These are phyloP conservation scores for Phthorimaea operculella DNA, from an alignment of 1,140 invertebrate species.

Conservation along the genomic window DNA sequence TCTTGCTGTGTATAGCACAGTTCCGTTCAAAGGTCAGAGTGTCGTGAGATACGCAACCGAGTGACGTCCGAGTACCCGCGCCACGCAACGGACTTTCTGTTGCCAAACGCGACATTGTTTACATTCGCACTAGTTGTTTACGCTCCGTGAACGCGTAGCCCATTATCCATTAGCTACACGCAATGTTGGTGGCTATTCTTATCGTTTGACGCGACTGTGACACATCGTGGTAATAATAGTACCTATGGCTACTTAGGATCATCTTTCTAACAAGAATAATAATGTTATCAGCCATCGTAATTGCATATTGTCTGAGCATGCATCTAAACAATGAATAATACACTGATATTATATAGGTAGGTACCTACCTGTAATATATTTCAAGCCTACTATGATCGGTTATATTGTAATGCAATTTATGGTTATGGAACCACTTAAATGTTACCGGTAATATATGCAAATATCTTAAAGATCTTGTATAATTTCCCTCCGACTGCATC, in stretches of 20 bases:
- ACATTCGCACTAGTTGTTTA: not conserved
- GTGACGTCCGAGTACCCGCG: too few species aligned
- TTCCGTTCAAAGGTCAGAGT: slow-evolving; percentile 16
- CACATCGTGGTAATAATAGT: not conserved
- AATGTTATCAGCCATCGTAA: not conserved
- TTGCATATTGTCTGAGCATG: not conserved
- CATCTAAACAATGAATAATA: too few species aligned
- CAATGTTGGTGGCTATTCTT: not conserved
- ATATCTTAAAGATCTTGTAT: too few species aligned
- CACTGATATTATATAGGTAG: too few species aligned
- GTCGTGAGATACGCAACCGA: slow-evolving; percentile 12
- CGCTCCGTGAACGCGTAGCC: not conserved
- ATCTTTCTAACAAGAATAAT: not conserved
- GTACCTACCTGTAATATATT: too few species aligned
- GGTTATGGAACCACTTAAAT: too few species aligned
- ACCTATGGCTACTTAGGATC: not conserved
- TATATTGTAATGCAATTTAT: too few species aligned
- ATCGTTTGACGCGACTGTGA: not conserved
- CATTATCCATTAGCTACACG: not conserved
- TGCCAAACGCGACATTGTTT: slow-evolving; percentile 5
- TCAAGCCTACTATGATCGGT: too few species aligned
- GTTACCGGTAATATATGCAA: too few species aligned
- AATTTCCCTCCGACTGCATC: slow-evolving; percentile 4
- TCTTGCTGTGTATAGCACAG: slow-evolving; percentile 3
- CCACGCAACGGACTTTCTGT: not conserved